Conservation (phyloP, 2,113 vertebrate species). For the Otocyon megalotis region DNA sequence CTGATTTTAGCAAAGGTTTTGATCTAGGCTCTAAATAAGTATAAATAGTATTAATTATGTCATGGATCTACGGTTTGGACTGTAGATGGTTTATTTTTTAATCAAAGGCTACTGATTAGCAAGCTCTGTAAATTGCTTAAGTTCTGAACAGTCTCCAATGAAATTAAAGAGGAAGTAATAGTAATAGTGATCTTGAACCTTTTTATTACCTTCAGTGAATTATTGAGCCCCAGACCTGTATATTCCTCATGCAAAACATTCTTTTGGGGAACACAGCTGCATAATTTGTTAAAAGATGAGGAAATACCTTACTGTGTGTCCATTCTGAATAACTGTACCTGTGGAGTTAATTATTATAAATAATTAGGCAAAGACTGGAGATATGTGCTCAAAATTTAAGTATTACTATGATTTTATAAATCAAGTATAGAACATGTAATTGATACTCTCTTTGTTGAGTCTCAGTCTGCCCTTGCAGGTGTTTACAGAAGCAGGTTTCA, state of each 20-base stretch:
- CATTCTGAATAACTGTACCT: neutral
- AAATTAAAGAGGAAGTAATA: conserved; percentile 9
- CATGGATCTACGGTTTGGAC: neutral
- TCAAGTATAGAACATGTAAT: neutral
- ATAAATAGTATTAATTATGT: conserved; percentile 35
- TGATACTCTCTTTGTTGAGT: conserved; percentile 46
- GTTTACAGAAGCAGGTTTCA: conserved; percentile 47
- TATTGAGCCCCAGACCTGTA: conserved; percentile 34
- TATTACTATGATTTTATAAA: conserved; percentile 51
- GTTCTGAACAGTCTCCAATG: conserved; percentile 45
- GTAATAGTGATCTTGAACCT: neutral
- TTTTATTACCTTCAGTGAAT: conserved; percentile 20
- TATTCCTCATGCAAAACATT: conserved; percentile 8
- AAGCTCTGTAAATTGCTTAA: neutral
- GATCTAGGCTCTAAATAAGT: neutral
- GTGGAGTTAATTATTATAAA: conserved; percentile 52
- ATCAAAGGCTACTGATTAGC: neutral
- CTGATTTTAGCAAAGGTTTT: conserved; percentile 55
- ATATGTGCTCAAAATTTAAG: conserved; percentile 33
- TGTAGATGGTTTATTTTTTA: conserved; percentile 8
- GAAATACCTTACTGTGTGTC: conserved; percentile 3
- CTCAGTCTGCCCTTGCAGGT: conserved; percentile 30
- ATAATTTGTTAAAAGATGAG: conserved; percentile 48
- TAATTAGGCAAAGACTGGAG: conserved; percentile 39
- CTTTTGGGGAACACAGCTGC: neutral